Evolutionary conservation across 1,140 invertebrate species (phyloP).

Genomic region (Zaprionus kolodkinae): DNA sequence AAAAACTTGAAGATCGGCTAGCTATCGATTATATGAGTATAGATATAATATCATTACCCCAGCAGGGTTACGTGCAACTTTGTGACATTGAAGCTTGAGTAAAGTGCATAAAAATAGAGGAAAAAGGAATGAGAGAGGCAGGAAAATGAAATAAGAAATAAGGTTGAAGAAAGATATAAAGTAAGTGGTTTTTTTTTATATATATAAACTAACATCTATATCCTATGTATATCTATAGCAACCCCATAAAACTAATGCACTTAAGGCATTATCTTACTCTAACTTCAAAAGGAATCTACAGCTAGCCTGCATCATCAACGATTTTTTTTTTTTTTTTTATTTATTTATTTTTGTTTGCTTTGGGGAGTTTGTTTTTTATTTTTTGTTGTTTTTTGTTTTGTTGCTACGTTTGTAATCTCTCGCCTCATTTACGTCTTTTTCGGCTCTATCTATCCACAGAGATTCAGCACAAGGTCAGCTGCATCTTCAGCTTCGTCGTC

Average conservation of each 20-base stretch:
- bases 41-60: background rate
- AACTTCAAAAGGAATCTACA: background rate
- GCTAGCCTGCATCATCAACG: background rate
- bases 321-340: background rate
- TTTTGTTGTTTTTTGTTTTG: conserved; percentile 35
- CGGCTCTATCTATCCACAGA: conserved; percentile 37
- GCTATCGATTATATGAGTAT: background rate
- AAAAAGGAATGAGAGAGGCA: background rate
- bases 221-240: too few relatives aligned
- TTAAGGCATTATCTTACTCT: too few relatives aligned
- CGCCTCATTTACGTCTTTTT: conserved; percentile 28
- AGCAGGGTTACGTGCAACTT: background rate
- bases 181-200: too few relatives aligned
- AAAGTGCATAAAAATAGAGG: background rate
- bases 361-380: conserved; percentile 19
- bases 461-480: conserved; percentile 80
- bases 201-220: too few relatives aligned
- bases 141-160: background rate
- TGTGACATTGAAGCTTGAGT: background rate
- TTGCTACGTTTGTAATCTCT: conserved; percentile 24
- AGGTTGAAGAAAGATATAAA: too few relatives aligned
- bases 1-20: conserved; percentile 7
- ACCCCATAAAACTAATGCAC: too few relatives aligned
- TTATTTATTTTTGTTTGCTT: background rate
- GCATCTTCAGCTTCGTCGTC: conserved; percentile 58